Conservation (phyloP, 2,797 vertebrate species). For the Mustela erminea region DNA sequence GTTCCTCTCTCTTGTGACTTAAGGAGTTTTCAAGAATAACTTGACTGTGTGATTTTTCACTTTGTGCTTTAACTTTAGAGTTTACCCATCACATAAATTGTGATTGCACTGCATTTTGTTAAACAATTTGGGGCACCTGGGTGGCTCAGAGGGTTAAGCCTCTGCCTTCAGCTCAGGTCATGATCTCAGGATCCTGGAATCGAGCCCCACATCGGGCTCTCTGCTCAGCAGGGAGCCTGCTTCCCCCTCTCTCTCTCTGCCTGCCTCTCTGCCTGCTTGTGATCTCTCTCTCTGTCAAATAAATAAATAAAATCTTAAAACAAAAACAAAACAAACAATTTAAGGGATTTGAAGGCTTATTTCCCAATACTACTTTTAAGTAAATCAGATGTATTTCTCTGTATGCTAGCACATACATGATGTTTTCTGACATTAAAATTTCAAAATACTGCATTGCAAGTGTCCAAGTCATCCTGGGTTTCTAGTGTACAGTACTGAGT, state of each 20-base stretch:
- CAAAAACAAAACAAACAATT: background rate
- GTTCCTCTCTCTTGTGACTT: background rate
- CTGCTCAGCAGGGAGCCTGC: too few relatives aligned
- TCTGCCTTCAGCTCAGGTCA: too few relatives aligned
- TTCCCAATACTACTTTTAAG: conserved; percentile 1
- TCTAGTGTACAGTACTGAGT: background rate
- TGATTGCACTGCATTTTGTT: conserved; percentile 3
- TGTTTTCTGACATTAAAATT: conserved; percentile 61
- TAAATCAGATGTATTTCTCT: conserved; percentile 24
- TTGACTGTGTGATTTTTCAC: background rate
- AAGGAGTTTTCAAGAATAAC: background rate
- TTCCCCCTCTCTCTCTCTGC: too few relatives aligned
- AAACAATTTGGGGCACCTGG: background rate
- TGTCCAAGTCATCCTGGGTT: background rate
- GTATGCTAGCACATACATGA: background rate
- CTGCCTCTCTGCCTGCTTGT: too few relatives aligned
- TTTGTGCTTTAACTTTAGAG: background rate
- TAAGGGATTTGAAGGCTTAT: conserved; percentile 23
- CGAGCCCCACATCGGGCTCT: rapidly evolving
- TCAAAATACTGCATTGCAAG: background rate
- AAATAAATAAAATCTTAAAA: too few relatives aligned
- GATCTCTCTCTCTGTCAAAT: too few relatives aligned
- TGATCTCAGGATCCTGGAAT: too few relatives aligned
- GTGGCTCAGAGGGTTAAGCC: too few relatives aligned
- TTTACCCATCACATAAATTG: background rate